Evolutionary conservation across 2,797 vertebrate genomes (phyloP).

Genomic region (Phalloptychus januarius): DNA sequence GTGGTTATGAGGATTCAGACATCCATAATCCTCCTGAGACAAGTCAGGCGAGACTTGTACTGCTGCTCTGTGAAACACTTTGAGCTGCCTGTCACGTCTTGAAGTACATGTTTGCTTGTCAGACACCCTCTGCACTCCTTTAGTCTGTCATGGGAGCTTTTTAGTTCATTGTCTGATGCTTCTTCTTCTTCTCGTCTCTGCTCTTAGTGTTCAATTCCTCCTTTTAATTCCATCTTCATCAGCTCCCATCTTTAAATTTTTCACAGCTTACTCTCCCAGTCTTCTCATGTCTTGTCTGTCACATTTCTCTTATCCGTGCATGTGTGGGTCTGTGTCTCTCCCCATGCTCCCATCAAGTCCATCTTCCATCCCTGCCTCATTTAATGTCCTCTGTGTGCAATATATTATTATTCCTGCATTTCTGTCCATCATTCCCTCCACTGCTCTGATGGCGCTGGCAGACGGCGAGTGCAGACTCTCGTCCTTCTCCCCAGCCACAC

Average conservation of each 20-base stretch:
- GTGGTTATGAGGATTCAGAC: constrained; percentile 26
- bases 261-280: constrained; percentile 40
- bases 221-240: constrained; percentile 33
- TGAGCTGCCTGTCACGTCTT: constrained; percentile 46
- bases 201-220: constrained; percentile 18
- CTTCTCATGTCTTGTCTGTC: constrained; percentile 6
- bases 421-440: constrained; percentile 44
- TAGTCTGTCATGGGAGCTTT: constrained; percentile 32
- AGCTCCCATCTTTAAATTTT: constrained; percentile 56
- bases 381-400: constrained; percentile 41
- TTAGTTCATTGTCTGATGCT: constrained; percentile 25
- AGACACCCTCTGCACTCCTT: constrained; percentile 31
- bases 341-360: constrained; percentile 44
- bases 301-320: constrained; percentile 23
- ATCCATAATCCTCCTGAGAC: constrained; percentile 24
- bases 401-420: constrained; percentile 44
- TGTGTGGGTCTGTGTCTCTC: constrained; percentile 25
- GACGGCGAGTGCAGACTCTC: constrained; percentile 43
- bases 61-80: constrained; percentile 34
- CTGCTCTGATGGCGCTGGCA: constrained; percentile 34
- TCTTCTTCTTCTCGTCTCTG: constrained; percentile 16
- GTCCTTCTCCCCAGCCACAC: constrained; percentile 41
- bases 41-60: constrained; percentile 13
- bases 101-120: constrained; percentile 40
- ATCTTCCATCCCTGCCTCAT: constrained; percentile 11